Base-by-base conservation (phyloP, 2,113 vertebrate genomes). In the Crotalus horridus region DNA sequence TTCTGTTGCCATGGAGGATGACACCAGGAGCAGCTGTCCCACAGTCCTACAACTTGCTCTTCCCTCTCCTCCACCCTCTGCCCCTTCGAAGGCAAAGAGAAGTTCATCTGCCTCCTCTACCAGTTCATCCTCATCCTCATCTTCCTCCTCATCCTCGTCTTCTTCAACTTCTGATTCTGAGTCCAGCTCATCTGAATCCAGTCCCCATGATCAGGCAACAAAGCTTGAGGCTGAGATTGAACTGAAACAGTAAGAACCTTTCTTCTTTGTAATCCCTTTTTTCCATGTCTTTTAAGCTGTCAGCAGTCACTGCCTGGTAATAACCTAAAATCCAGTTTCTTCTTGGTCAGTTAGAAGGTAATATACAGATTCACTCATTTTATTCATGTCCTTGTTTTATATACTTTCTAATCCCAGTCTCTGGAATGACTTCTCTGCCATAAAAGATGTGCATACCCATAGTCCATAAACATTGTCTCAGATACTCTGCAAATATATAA, bases 181-280 rank as follows among this genome's bases (percentile, higher is more conserved):
- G 87, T 96, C 96, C 87, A 97, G 97, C 1, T 96, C 96, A 61
- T 97, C 97, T 0, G 97, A 97, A 85, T 96, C 97, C 61, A 96
- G 94, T 92, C 96, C 96, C 88, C 96, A 94, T 43, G 17, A 91
- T n/a, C 96, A 93, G 17, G 46, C 92, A 17, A 20, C n/a, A 29
- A 93, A 93, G 2, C 51, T 88, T 17, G 90, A 95, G 61, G 93
- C 95, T 61, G 95, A 97, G 92, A 93, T 93, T 59, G 94, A 93
- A 54, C 54, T 93, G 74, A 97, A 97, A 94, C 96, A 95, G 97
- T 97, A 94, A 96, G 97, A 29, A 10, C 2, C 21, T 33, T 4
- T 15, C 3, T 33, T 74, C 7, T 81, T 81, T 21, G 17, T 81
- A 39, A 81, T 81, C 17, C 33, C 33, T 85, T 53, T 21, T 0